A percentile compares a stretch with the other conserved stretches of the same genome.
Evolutionary conservation across 2,797 vertebrate genomes (phyloP).

Genomic region (Jordanella pulchra): DNA sequence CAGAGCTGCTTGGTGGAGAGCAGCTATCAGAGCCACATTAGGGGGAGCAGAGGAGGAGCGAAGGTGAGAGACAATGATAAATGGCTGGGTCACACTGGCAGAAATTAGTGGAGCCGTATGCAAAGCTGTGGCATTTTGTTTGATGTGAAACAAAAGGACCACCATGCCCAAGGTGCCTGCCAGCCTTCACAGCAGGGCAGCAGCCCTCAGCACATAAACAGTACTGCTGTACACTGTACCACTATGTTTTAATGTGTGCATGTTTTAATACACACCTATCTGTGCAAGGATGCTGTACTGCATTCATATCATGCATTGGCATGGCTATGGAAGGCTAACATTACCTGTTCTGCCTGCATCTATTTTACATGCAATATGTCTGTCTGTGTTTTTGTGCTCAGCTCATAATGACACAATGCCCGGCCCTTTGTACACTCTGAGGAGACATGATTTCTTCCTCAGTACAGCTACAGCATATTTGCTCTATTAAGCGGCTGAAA

Average conservation of each 20-base stretch:
- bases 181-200: slow-evolving; percentile 75
- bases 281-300: slow-evolving; percentile 39
- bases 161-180: slow-evolving; percentile 81
- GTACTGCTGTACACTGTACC: slow-evolving; percentile 51
- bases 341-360: slow-evolving; percentile 48
- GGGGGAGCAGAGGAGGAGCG: slow-evolving; percentile 64
- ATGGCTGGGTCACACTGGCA: slow-evolving; percentile 75
- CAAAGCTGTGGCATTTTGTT: slow-evolving; percentile 80
- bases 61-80: slow-evolving; percentile 76
- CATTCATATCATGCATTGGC: slow-evolving; percentile 57
- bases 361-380: slow-evolving; percentile 71
- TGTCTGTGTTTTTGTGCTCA: slow-evolving; percentile 65
- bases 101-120: slow-evolving; percentile 81
- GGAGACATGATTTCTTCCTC: slow-evolving; percentile 65
- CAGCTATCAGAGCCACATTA: slow-evolving; percentile 69
- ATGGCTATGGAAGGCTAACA: slow-evolving; percentile 2
- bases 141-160: slow-evolving; percentile 84
- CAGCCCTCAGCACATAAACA: slow-evolving; percentile 73
- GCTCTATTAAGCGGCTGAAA: slow-evolving; percentile 77
- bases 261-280: slow-evolving; percentile 27
- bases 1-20: slow-evolving; percentile 66
- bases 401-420: slow-evolving; percentile 68
- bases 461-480: slow-evolving; percentile 63
- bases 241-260: slow-evolving; percentile 30
- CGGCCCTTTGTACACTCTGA: slow-evolving; percentile 65